Conservation (phyloP, 2,797 vertebrate species). For the Neopelma chrysocephalum region DNA sequence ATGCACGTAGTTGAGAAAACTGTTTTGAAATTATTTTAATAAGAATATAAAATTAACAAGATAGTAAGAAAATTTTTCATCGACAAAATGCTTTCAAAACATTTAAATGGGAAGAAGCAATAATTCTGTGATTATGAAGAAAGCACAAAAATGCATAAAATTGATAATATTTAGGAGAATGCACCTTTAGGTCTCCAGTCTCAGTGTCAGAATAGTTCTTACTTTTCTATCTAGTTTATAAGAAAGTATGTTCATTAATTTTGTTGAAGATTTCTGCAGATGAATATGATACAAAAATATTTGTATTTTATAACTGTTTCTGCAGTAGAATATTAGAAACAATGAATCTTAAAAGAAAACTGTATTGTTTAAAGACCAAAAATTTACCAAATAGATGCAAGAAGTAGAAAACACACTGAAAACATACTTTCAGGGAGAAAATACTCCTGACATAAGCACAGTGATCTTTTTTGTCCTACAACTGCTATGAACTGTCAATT, state of each 20-base stretch:
- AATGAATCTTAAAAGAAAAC: background rate
- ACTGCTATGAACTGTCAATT: background rate
- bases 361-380: rapidly evolving
- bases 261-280: background rate
- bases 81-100: background rate
- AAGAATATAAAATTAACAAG: background rate
- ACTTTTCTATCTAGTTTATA: slow-evolving; percentile 14
- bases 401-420: background rate
- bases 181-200: background rate
- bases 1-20: background rate
- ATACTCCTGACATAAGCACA: background rate
- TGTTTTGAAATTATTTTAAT: background rate
- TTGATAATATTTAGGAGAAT: background rate
- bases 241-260: background rate
- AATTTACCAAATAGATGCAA: background rate
- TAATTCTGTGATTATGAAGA: background rate
- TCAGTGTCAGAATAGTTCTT: background rate
- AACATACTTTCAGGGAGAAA: background rate
- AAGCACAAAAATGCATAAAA: background rate
- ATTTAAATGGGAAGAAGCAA: background rate
- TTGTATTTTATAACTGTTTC: background rate
- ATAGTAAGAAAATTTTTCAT: background rate
- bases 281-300: background rate
- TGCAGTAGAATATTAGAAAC: background rate
- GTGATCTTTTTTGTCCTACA: background rate